Evolutionary conservation across 2,888 invertebrate species (phyloP), one percentile per base, ranked within the genome.

Genomic region (Orthosia gracilis): DNA sequence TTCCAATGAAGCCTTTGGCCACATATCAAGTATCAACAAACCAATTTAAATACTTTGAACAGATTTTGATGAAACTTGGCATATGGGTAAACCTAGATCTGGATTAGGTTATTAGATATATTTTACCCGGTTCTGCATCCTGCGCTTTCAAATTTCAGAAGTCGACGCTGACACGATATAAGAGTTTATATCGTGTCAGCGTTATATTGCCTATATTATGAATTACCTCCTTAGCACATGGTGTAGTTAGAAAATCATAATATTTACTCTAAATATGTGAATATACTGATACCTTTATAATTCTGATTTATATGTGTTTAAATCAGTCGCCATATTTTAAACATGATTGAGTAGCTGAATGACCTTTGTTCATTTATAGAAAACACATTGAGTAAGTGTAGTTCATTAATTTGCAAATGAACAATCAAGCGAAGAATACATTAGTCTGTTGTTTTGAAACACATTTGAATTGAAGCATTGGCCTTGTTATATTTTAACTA

Each of bases 261-360:
- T 72, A 73, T 74, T 73, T 63, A 67, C 69, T 69, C 57, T 73
- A 49, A 21, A 68, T 23, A 31, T 68, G 72, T 80, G 62, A 64
- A 76, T 81, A 80, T 70, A 77, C 63, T 83, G 73, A 74, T 71
- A 78, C 72, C 62, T 67, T 76, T 83, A 73, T 80, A 72, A 74
- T 65, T 78, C 76, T 85, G 61, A 57, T 80, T 70, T 76, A 79
- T 72, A 83, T 85, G 80, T 75, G 77, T 80, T 3, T 40, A 52
- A 52, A 50, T 15, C 4, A 72, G 76, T 49, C 4, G 9, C 40
- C 40, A 40, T 40, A 70, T 54, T 65, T 55, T 45, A 81, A 69
- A 70, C 40, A 57, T 50, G 55, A 54, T 17, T n/a, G 49, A 49
- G 65, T 54, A 54, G 21, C 52, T 31, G 15, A 18, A 18, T 69